Base-by-base conservation (phyloP, 1,140 invertebrate genomes). In the Brachionus koreanus region DNA sequence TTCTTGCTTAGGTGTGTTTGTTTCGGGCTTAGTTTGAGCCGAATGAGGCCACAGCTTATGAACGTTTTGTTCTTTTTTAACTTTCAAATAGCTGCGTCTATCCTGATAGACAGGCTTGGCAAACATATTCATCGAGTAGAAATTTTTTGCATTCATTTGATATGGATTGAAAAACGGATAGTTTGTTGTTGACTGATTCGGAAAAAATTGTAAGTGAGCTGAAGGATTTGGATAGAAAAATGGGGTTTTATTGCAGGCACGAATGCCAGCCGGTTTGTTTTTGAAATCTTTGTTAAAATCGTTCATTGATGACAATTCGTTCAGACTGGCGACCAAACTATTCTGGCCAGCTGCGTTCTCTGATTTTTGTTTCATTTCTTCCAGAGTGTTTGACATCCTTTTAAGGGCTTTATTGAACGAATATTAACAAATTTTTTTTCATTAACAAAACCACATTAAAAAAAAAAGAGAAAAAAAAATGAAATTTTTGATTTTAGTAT, bases 1-100 rank as follows among this genome's bases (percentile, higher is more conserved):
- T 23, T 63, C 4, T 23, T 72, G 3, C 43, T 39, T 6, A 83
- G 75, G 0, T 46, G 16, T 10, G 3, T 46, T 23, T 25, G 69
- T 3, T 35, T 35, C 35, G 10, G 33, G 12, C 35, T 37, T 37
- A 10, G 39, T 46, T 4, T 46, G 39, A 0, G 25, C 69, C 23
- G 69, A 46, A 33, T 74, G 69, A 46, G 69, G 69, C 69, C 69
- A 74, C 10, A 74, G n/a, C 25, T 74, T 74, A 25, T 74, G 69
- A 39, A 74, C 46, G 25, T 74, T 74, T 29, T 74, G 69, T 23
- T 74, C 69, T 46, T 74, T 74, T 74, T 74, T 74, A 10, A 33
- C 39, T 10, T 74, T 74, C 6, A 74, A 25, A 46, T 74, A 74
- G 43, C 13, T 49, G 10, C 39, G 39, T 13, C 13, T 37, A 16